Conservation (phyloP, 2,888 invertebrate species). For the Escarpia spicata region DNA sequence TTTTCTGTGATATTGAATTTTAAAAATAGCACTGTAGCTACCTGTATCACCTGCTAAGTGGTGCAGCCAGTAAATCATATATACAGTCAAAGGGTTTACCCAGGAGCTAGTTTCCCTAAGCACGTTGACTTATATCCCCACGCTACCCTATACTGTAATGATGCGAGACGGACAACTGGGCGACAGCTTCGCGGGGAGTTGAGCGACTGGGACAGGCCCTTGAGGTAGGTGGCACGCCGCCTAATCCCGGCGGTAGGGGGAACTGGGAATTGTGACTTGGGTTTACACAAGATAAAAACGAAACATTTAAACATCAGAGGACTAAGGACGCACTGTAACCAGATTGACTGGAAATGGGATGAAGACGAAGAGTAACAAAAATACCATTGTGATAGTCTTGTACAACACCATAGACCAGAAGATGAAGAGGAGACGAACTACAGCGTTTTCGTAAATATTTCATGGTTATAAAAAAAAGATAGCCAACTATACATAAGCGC, state of each 20-base stretch:
- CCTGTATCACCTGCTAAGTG: too few relatives aligned
- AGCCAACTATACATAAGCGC: too few relatives aligned
- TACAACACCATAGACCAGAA: too few relatives aligned
- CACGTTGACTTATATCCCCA: not conserved
- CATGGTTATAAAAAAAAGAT: too few relatives aligned
- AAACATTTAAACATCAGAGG: not conserved
- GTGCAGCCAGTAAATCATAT: too few relatives aligned
- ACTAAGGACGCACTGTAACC: not conserved
- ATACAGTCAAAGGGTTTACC: too few relatives aligned
- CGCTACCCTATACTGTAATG: not conserved
- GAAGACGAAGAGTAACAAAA: not conserved
- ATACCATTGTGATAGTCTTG: too few relatives aligned
- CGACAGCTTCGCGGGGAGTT: not conserved
- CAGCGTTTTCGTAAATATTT: too few relatives aligned
- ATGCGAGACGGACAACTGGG: not conserved
- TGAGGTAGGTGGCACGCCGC: not conserved
- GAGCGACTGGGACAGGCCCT: not conserved
- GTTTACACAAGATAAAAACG: not conserved
- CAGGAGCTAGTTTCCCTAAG: too few relatives aligned
- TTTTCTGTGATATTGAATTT: too few relatives aligned
- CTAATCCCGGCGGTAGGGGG: not conserved
- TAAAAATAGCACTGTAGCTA: too few relatives aligned
- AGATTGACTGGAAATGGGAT: not conserved
- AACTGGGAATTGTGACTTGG: not conserved
- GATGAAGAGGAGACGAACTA: too few relatives aligned